Evolutionary conservation across 2,888 invertebrate genomes (phyloP), one percentile per base, ranked within the genome.

Genomic region (Petrolisthes cinctipes): DNA sequence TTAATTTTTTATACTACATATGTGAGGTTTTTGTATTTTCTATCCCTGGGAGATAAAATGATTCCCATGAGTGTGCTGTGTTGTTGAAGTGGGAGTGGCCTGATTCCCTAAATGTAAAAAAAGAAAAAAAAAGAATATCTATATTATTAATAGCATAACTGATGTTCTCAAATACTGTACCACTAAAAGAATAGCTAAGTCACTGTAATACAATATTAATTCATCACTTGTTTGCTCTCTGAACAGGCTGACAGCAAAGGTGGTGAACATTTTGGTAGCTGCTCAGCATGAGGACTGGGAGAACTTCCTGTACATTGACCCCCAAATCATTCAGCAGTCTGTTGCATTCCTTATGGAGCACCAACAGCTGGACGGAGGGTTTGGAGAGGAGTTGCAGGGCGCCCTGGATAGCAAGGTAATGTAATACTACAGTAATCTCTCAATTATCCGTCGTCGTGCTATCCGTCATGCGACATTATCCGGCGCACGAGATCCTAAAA

Each of bases 211-310:
- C 37, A 37, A 37, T 61, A 61, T 61, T 61, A 61, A 61, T 61
- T 61, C 66, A 14, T 14, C 51, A 14, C 11, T 11, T 76, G 37
- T 76, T 9, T 51, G 51, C 51, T 37, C 23, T 61, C 81, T 9
- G 0, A 5, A 78, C 89, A 93, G 98, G 98, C 93, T 98, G 90
- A 98, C 99, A 0, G 96, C 98, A 0, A 98, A 97, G 93, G 97
- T 97, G 92, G 96, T 97, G 0, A 95, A 97, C 91, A 95, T 97
- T 82, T 96, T 99, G 92, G 96, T 97, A 92, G 97, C 97, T 92
- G 98, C 98, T 0, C 96, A 97, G 57, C 98, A 97, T 93, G 97
- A 98, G 92, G 98, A 99, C 92, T 99, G 98, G 98, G 98, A 98
- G 94, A 97, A 98, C 93, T 97, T 96, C 92, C 95, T 99, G 85